Evolutionary conservation across 2,888 invertebrate genomes (phyloP).

Genomic region (Pollenia labialis): DNA sequence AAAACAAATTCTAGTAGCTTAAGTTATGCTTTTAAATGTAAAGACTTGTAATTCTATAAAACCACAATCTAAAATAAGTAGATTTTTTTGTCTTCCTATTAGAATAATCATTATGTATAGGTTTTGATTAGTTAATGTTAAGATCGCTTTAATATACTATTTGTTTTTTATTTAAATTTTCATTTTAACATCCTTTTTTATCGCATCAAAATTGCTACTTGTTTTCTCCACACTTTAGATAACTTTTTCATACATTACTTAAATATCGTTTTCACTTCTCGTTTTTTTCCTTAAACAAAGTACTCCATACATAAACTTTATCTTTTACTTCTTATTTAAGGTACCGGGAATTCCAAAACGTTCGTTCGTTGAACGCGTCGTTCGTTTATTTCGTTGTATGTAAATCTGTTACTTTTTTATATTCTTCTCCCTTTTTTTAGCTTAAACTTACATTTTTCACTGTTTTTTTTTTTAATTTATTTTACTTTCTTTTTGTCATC

Average conservation of each 20-base stretch:
- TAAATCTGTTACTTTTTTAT: conserved; percentile 4
- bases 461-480: conserved; percentile 27
- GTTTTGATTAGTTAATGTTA: no score
- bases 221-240: conserved; percentile 31
- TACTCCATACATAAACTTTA: conserved; percentile 23
- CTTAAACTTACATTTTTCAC: conserved; percentile 50
- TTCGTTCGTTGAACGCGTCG: conserved; percentile 59
- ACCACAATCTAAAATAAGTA: no score
- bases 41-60: no score
- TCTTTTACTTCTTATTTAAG: conserved; percentile 46
- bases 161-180: background rate
- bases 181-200: conserved; percentile 49
- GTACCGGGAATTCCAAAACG: conserved; percentile 70
- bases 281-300: conserved; percentile 5
- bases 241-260: conserved; percentile 32
- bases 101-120: no score
- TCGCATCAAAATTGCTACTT: background rate
- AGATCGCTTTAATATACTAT: no score
- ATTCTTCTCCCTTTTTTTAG: conserved; percentile 45
- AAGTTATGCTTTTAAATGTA: no score
- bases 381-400: conserved; percentile 61
- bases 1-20: no score
- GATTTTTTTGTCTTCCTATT: no score
- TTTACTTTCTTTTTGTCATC: background rate
- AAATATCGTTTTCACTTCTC: conserved; percentile 13